Base-by-base conservation (phyloP, 1,140 invertebrate species). In the Vanessa tameamea region DNA sequence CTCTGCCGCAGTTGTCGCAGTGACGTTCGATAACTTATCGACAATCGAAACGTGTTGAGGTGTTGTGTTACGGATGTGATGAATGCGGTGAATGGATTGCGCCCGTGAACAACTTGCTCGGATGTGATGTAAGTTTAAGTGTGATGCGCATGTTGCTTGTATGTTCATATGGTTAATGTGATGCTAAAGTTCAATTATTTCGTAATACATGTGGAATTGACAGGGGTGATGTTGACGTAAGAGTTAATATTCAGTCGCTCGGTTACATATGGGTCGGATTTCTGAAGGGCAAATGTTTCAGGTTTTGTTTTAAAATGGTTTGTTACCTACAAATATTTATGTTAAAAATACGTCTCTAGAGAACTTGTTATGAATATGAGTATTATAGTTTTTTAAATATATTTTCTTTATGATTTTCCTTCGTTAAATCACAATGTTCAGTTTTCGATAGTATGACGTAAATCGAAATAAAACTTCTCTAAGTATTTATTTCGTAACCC, bases 1-100 rank as follows among this genome's bases (percentile, higher is more conserved):
- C 79, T 57, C 77, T 72, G 69, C 70, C 63, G 57, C 69, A 79
- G 81, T 74, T 80, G 73, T 71, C 84, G 87, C 84, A 90, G 81
- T 85, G 79, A 82, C 84, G 78, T 79, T 77, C 81, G 61, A 78
- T 68, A 75, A 43, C 70, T 78, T 85, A 79, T 80, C 68, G 72
- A 77, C 69, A 69, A 78, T 71, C 66, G 63, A 55, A 80, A 66
- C 79, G 72, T 77, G 76, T 70, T 76, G 66, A 78, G 71, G 76
- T 80, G 73, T 73, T 59, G 76, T 78, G 80, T 73, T 76, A 79
- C 73, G 73, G 73, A 72, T 74, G 77, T 78, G 75, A 73, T 82
- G 76, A 69, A 70, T 72, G 69, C 57, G 59, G 47, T 64, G 70
- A 77, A 75, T 70, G 76, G 76, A 75, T 75, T 75, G 63, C 68